A percentile compares a stretch with the other conserved stretches of the same genome.
Conservation (phyloP, 1,140 invertebrate genomes). For the Heliconius eleuchia region DNA sequence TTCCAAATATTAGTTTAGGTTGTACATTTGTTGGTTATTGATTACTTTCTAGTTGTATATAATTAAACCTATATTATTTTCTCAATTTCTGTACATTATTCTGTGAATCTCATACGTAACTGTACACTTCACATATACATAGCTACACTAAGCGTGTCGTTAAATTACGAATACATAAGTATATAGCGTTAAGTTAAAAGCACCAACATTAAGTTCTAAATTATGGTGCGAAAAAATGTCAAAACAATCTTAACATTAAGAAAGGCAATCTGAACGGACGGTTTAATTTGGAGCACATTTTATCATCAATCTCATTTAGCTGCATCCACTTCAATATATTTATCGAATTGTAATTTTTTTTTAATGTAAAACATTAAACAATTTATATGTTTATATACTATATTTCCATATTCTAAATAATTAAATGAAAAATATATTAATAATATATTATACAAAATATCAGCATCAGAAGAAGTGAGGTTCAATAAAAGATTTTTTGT, state of each 20-base stretch:
- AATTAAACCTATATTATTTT: conserved; percentile 30
- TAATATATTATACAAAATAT: not conserved
- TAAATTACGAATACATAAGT: conserved; percentile 20
- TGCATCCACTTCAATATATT: not conserved
- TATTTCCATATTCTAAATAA: not conserved
- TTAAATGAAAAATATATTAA: not conserved
- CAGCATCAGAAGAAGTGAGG: not conserved
- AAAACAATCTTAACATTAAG: conserved; percentile 27
- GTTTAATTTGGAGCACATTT: conserved; percentile 4
- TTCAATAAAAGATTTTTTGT: not conserved
- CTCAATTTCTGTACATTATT: conserved; percentile 63
- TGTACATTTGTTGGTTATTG: conserved; percentile 6
- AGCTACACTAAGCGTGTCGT: conserved; percentile 23
- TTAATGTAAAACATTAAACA: no score
- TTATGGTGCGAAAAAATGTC: conserved; percentile 31
- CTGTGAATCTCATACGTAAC: conserved; percentile 78
- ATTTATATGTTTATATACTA: not conserved
- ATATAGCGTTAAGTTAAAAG: conserved; percentile 23
- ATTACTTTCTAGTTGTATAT: conserved; percentile 19
- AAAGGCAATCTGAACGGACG: conserved; percentile 62
- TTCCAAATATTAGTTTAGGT: not conserved
- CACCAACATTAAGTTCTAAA: conserved; percentile 30
- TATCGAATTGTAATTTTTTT: not conserved
- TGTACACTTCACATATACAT: conserved; percentile 67
- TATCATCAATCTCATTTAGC: not conserved